Evolutionary conservation across 2,888 invertebrate species (phyloP).

Genomic region (Vanessa cardui): DNA sequence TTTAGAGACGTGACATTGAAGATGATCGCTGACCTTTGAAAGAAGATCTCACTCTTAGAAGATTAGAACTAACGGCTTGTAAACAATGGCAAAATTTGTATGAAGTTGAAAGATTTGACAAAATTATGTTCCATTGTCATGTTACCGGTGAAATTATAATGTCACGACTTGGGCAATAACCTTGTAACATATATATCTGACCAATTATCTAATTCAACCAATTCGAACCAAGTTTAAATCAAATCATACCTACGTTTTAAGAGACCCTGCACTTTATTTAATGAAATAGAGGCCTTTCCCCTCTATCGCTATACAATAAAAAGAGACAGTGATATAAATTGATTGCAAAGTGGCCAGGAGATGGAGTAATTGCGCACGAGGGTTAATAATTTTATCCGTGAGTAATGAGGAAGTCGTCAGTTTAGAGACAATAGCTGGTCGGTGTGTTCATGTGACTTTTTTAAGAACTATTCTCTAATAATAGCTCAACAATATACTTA

Average conservation of each 20-base stretch:
- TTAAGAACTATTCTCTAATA: too few relatives aligned
- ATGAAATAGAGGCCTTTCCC: constrained; percentile 14
- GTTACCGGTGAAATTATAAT: too few relatives aligned
- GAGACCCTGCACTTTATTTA: constrained; percentile 12
- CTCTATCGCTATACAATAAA: constrained; percentile 18
- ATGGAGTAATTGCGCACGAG: constrained; percentile 33
- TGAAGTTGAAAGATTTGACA: too few relatives aligned
- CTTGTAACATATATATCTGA: not conserved
- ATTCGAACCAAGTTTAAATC: not conserved
- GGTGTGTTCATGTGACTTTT: not conserved
- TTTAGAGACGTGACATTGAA: too few relatives aligned
- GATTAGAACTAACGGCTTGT: too few relatives aligned
- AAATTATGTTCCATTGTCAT: too few relatives aligned
- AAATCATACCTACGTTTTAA: constrained; percentile 9
- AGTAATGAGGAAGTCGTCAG: constrained; percentile 34
- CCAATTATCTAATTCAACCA: not conserved
- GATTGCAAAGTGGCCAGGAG: constrained; percentile 26
- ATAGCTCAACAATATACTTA: too few relatives aligned
- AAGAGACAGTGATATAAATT: constrained; percentile 15
- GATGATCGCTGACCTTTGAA: too few relatives aligned
- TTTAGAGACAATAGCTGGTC: constrained; percentile 24
- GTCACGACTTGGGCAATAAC: too few relatives aligned
- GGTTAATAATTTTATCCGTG: constrained; percentile 32
- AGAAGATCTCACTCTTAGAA: too few relatives aligned
- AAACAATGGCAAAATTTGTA: too few relatives aligned